Percentiles rank a stretch among this genome's conserved stretches.
These are phyloP conservation scores for Moxostoma hubbsi DNA, from an alignment of 2,797 vertebrate species.

Conservation along the genomic window DNA sequence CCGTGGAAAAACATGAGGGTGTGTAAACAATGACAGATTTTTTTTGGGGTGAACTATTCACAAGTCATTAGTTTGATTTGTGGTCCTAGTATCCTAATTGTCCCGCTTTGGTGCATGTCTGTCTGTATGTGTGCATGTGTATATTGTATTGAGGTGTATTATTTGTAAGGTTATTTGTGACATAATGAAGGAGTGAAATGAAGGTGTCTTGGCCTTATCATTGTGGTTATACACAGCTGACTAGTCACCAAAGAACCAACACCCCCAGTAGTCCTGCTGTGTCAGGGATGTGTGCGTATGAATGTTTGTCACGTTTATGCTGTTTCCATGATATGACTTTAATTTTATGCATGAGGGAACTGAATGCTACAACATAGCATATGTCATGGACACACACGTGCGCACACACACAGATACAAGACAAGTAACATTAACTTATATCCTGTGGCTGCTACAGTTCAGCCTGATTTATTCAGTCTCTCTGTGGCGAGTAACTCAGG, in stretches of 20 bases:
- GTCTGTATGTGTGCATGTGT: neutral
- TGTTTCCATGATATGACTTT: conserved; percentile 72
- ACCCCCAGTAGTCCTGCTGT: conserved; percentile 56
- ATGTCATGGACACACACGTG: conserved; percentile 22
- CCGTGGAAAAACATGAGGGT: no score
- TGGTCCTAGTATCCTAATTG: conserved; percentile 25
- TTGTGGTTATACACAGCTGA: conserved; percentile 42
- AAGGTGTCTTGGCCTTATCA: conserved; percentile 47
- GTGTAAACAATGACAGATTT: no score
- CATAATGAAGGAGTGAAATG: conserved; percentile 45
- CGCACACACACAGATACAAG: conserved; percentile 9
- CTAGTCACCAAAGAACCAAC: conserved; percentile 49
- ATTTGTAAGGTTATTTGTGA: conserved; percentile 22
- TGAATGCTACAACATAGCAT: conserved; percentile 61
- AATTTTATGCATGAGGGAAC: conserved; percentile 79
- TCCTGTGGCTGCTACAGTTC: conserved; percentile 27
- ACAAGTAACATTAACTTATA: conserved; percentile 48
- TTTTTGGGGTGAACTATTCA: neutral
- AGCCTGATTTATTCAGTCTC: conserved; percentile 43
- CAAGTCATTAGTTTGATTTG: neutral
- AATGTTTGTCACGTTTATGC: conserved; percentile 69
- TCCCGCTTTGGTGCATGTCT: neutral
- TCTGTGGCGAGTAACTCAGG: conserved; percentile 21
- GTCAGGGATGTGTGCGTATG: conserved; percentile 34
- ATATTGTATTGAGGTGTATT: neutral